A percentile compares a stretch with the other conserved stretches of the same genome.
phyloP scores from a whole-genome alignment of 2,888 invertebrate species.

The Tipula helvola region DNA sequence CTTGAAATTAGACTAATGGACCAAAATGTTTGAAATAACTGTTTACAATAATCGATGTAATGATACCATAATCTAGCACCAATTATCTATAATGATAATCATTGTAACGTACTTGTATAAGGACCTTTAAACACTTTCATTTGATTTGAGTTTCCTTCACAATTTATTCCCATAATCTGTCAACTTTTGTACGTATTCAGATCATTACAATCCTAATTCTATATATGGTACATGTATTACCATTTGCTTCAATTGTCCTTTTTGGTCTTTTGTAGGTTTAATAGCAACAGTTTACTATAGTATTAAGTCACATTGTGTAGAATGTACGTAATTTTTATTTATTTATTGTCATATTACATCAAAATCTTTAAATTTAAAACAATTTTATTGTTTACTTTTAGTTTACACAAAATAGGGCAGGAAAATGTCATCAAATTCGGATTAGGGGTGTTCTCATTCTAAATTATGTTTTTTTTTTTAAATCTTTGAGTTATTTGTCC shows the following conservation, averaged over 20 bases:
- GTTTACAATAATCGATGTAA: too few relatives aligned
- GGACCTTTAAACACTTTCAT: not conserved
- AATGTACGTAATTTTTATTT: not conserved
- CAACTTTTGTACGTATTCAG: not conserved
- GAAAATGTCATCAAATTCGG: conserved; percentile 8
- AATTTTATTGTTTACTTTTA: not conserved
- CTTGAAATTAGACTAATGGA: not conserved
- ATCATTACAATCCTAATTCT: not conserved
- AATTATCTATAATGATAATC: not conserved
- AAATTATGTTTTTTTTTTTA: not conserved
- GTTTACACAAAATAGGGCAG: not conserved
- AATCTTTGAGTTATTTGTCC: not conserved
- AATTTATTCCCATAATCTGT: not conserved
- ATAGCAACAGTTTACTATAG: not conserved
- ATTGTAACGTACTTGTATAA: not conserved
- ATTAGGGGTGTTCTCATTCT: not conserved
- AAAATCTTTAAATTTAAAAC: not conserved
- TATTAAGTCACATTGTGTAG: not conserved
- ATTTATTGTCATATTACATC: not conserved
- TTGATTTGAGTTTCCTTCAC: not conserved
- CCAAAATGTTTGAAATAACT: not conserved
- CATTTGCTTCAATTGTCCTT: not conserved
- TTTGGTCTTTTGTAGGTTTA: not conserved
- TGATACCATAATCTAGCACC: not conserved
- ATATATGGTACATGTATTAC: not conserved